These are phyloP conservation scores for Ochotona curzoniae DNA, from an alignment of 2,113 vertebrate genomes.

Conservation along the genomic window DNA sequence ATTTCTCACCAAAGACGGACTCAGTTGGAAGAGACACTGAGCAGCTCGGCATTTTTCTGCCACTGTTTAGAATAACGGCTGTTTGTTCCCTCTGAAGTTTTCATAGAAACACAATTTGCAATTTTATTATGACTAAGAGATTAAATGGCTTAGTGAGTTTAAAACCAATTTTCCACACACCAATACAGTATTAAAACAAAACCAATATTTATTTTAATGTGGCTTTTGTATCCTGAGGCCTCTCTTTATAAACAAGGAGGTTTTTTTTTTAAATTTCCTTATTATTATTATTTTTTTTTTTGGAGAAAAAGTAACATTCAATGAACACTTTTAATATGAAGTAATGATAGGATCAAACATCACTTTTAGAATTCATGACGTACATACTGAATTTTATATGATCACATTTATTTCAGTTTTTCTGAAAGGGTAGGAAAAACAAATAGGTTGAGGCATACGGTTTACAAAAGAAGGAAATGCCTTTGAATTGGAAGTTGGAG, in stretches of 20 bases:
- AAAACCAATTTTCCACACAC: constrained; percentile 63
- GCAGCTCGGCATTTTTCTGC: not conserved
- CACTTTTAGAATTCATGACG: constrained; percentile 74
- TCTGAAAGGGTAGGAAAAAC: constrained; percentile 78
- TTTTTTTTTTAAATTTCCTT: constrained; percentile 58
- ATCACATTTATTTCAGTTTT: constrained; percentile 68
- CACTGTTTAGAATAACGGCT: not conserved
- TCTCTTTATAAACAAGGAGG: constrained; percentile 78
- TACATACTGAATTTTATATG: constrained; percentile 78
- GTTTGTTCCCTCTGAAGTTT: not conserved
- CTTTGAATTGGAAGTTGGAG: constrained; percentile 64
- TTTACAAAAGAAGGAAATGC: constrained; percentile 59
- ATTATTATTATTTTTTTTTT: constrained; percentile 81
- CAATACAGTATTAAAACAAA: constrained; percentile 64
- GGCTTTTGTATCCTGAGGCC: constrained; percentile 64
- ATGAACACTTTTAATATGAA: constrained; percentile 79
- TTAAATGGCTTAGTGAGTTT: not conserved
- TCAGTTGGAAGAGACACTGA: not conserved
- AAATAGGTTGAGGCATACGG: constrained; percentile 72
- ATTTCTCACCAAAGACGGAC: not conserved
- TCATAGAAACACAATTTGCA: not conserved
- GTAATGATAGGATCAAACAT: constrained; percentile 57
- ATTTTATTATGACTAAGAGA: not conserved
- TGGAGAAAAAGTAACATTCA: constrained; percentile 78
- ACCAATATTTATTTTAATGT: constrained; percentile 70